Conservation (phyloP, 2,113 vertebrate species). For the Telmatochromis bifrenatus region DNA sequence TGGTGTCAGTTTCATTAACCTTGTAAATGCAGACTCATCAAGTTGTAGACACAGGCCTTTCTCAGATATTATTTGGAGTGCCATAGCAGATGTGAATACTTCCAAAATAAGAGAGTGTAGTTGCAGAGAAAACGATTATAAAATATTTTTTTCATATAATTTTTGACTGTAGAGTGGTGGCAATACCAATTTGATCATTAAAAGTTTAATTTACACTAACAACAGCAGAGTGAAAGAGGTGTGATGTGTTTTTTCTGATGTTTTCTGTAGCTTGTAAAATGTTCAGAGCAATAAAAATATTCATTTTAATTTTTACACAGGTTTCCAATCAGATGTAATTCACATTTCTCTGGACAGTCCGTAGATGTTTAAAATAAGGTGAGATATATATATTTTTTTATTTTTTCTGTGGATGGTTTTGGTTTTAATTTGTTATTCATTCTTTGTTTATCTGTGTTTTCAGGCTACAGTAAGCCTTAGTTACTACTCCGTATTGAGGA, state of each 20-base stretch:
- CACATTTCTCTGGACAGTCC: not conserved
- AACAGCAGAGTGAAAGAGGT: not conserved
- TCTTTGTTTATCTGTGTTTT: conserved; percentile 6
- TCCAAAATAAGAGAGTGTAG: not conserved
- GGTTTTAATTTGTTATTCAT: not conserved
- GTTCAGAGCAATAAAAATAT: not conserved
- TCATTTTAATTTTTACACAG: not conserved
- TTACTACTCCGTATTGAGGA: conserved; percentile 6
- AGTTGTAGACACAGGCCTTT: not conserved
- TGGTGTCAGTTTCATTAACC: not conserved
- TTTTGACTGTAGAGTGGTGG: not conserved
- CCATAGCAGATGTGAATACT: not conserved
- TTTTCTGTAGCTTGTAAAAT: not conserved
- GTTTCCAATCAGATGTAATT: conserved; percentile 5
- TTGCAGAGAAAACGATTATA: not conserved
- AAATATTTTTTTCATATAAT: not conserved
- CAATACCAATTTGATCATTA: not conserved
- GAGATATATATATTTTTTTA: not conserved
- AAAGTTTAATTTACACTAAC: not conserved
- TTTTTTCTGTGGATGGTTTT: not conserved
- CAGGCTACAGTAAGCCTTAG: conserved; percentile 12
- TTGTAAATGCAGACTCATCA: not conserved
- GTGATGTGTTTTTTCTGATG: not conserved
- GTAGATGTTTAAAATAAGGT: conserved; percentile 20
- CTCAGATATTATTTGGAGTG: not conserved